Evolutionary conservation across 1,140 invertebrate genomes (phyloP).

Genomic region (Heliconius melpomene): DNA sequence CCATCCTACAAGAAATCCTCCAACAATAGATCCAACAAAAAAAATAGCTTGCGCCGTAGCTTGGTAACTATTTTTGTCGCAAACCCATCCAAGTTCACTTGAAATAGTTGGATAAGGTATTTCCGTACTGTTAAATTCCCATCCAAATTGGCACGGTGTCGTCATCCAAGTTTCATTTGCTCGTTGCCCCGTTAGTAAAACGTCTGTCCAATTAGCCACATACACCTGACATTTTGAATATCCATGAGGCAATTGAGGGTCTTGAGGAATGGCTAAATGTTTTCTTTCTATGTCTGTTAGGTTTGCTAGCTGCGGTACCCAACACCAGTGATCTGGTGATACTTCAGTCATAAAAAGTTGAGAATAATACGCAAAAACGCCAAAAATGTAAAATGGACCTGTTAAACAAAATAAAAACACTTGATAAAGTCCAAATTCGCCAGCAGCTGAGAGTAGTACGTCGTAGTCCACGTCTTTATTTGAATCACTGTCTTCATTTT

Average conservation of each 20-base stretch:
- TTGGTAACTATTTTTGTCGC: constrained; percentile 83
- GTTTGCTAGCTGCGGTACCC: constrained; percentile 78
- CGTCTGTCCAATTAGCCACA: constrained; percentile 63
- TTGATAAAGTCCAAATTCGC: constrained; percentile 86
- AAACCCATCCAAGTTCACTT: constrained; percentile 84
- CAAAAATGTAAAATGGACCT: constrained; percentile 79
- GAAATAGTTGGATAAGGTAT: constrained; percentile 72
- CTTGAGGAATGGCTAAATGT: constrained; percentile 57
- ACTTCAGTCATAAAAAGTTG: constrained; percentile 85
- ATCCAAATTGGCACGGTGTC: constrained; percentile 81
- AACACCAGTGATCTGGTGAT: constrained; percentile 84
- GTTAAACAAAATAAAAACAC: constrained; percentile 82
- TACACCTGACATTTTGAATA: constrained; percentile 64
- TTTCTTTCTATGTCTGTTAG: constrained; percentile 64
- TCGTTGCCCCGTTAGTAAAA: constrained; percentile 44
- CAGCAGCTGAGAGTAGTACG: constrained; percentile 82
- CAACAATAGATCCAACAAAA: constrained; percentile 85
- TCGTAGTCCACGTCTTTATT: constrained; percentile 82
- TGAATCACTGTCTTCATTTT: constrained; percentile 15
- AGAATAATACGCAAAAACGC: constrained; percentile 84
- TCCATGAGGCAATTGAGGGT: constrained; percentile 53
- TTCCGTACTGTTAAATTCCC: constrained; percentile 82
- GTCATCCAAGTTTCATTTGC: constrained; percentile 55
- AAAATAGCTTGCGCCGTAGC: constrained; percentile 85
- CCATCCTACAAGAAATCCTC: constrained; percentile 86